phyloP scores from a whole-genome alignment of 2,797 vertebrate genomes.

The Setipinna tenuifilis region DNA sequence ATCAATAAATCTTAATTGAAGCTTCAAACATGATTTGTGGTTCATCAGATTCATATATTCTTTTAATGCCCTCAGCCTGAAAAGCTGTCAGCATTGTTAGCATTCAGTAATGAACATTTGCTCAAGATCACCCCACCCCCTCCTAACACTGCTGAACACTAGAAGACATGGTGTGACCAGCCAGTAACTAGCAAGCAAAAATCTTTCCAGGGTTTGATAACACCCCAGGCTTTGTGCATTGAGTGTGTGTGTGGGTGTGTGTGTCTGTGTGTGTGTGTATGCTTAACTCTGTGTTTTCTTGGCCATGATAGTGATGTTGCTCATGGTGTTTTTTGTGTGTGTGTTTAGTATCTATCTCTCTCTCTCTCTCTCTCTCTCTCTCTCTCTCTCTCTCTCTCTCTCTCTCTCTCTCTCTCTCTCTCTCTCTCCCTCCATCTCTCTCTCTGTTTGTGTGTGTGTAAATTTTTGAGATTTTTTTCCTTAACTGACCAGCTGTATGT shows the following conservation, averaged over 20 bases:
- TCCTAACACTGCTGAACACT: not conserved
- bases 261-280: conserved; percentile 27
- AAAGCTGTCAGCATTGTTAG: conserved; percentile 21
- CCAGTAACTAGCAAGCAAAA: not conserved
- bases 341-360: not conserved
- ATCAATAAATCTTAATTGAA: conserved; percentile 55
- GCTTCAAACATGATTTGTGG: conserved; percentile 50
- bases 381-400: too few relatives aligned
- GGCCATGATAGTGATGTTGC: too few relatives aligned
- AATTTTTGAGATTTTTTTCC: conserved; percentile 23
- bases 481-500: conserved; percentile 76
- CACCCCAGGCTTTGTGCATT: not conserved
- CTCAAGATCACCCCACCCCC: conserved; percentile 68
- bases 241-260: not conserved
- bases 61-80: conserved; percentile 15
- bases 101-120: conserved; percentile 18
- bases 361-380: not conserved
- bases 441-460: conserved; percentile 59
- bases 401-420: too few relatives aligned
- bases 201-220: not conserved
- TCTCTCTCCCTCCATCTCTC: too few relatives aligned
- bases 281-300: conserved; percentile 17
- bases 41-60: conserved; percentile 24
- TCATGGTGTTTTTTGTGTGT: conserved; percentile 43
- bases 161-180: not conserved